These are phyloP conservation scores for Hypolimnas misippus DNA, from an alignment of 2,888 invertebrate genomes.

Conservation along the genomic window DNA sequence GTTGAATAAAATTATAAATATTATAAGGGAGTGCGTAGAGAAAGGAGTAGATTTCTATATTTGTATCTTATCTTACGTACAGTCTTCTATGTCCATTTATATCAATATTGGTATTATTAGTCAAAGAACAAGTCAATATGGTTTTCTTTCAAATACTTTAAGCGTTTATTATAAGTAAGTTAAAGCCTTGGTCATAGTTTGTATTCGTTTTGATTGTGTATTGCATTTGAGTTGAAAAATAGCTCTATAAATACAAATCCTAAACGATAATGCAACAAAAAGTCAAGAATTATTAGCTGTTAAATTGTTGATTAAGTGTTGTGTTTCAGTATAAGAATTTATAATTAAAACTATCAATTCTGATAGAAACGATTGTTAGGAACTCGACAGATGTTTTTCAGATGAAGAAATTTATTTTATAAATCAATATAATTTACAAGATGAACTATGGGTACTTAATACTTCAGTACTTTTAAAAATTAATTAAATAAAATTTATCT, in stretches of 20 bases:
- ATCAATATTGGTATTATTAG: slow-evolving; percentile 11
- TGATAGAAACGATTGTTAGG: background rate
- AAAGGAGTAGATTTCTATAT: slow-evolving; percentile 2
- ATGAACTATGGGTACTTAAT: background rate
- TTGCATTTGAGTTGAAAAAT: background rate
- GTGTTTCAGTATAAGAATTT: slow-evolving; percentile 13
- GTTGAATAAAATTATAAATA: background rate
- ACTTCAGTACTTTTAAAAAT: too few species aligned
- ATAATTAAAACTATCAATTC: slow-evolving; percentile 2
- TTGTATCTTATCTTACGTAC: slow-evolving; percentile 10
- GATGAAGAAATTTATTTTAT: slow-evolving; percentile 2
- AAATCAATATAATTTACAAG: background rate
- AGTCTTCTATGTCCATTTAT: slow-evolving; percentile 16
- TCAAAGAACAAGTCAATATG: slow-evolving; percentile 9
- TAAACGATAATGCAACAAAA: slow-evolving; percentile 6
- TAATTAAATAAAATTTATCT: too few species aligned
- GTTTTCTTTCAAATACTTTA: background rate
- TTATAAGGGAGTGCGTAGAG: slow-evolving; percentile 11
- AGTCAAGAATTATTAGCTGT: slow-evolving; percentile 5
- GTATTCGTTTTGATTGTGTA: background rate
- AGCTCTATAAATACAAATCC: background rate
- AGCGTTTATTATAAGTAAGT: slow-evolving; percentile 1
- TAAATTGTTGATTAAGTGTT: slow-evolving; percentile 14
- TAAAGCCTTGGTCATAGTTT: background rate
- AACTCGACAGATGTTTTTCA: background rate